Base-by-base conservation (phyloP, 2,888 invertebrate genomes). In the Thalpophila matura region DNA sequence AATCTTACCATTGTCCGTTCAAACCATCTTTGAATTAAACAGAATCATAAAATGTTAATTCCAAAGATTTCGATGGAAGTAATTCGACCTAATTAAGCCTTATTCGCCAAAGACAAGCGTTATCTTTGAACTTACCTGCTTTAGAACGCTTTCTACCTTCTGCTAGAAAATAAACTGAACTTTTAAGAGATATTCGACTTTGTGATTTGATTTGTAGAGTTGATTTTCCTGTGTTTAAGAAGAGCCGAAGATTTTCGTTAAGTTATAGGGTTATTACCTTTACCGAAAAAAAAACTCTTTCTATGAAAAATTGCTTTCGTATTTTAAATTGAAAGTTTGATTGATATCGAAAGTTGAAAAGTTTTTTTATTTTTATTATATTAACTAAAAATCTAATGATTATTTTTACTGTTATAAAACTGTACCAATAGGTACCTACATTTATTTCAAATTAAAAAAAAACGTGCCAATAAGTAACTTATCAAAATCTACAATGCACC, bases 41-140 rank as follows among this genome's bases (percentile, higher is more conserved):
- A 33, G 60, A 74, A 55, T 70, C 66, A 72, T 77, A 79, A 81
- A 80, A 79, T 66, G 77, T 64, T 69, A 81, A 81, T 81, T 65
- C 33, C 40, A 47, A 73, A 68, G 53, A 77, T 82, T 80, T 69
- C 74, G 64, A 80, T 74, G 79, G 67, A 83, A 86, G 86, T 88
- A 84, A 89, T 85, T 81, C 89, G 87, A 90, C 90, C 92, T 90
- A 92, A 93, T 93, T 93, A 92, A 88, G 85, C 83, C 84, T 79
- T 85, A 89, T 90, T 67, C 84, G 69, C 80, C 81, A 87, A 85
- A 90, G 86, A 89, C 88, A 88, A 74, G 86, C 87, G 87, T 89
- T 94, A 92, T 93, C 93, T 92, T 92, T 92, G 92, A 94, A 93
- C 93, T 90, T 90, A 93, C 92, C 92, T 93, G 91, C 84, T 56